phyloP scores from a whole-genome alignment of 1,140 invertebrate species.

The Listronotus oregonensis region DNA sequence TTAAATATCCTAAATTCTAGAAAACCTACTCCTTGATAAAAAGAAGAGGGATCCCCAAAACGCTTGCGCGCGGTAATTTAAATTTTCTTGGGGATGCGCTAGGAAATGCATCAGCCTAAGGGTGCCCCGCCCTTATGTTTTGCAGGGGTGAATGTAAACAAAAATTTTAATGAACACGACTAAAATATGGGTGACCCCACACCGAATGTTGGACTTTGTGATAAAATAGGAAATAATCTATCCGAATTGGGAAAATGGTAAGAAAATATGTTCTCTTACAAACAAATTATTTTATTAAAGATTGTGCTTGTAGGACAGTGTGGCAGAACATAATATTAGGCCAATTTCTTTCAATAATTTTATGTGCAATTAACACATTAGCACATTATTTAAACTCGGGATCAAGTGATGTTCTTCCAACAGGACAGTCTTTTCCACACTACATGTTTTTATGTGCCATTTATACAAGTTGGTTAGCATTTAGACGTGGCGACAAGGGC shows the following conservation, averaged over 20 bases:
- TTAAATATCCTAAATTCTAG: no score
- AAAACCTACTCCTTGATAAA: neutral
- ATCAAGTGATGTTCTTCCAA: slow-evolving; percentile 72
- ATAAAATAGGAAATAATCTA: slow-evolving; percentile 69
- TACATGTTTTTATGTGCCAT: slow-evolving; percentile 77
- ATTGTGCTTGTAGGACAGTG: slow-evolving; percentile 65
- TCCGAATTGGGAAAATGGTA: slow-evolving; percentile 70
- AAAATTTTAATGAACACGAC: slow-evolving; percentile 32
- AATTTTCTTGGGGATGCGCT: slow-evolving; percentile 3
- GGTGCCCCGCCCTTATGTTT: slow-evolving; percentile 47
- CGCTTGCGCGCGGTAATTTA: slow-evolving; percentile 28
- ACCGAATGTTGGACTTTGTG: slow-evolving; percentile 60
- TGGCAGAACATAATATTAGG: slow-evolving; percentile 78
- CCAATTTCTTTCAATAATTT: no score
- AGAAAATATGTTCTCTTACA: slow-evolving; percentile 44
- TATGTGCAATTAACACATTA: slow-evolving; percentile 76
- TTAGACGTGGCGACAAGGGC: slow-evolving; percentile 66
- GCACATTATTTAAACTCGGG: slow-evolving; percentile 74
- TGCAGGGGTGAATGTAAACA: slow-evolving; percentile 31
- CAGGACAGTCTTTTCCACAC: slow-evolving; percentile 80
- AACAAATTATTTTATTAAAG: slow-evolving; percentile 21
- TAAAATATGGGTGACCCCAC: slow-evolving; percentile 48
- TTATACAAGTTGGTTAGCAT: slow-evolving; percentile 76
- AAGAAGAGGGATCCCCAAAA: neutral
- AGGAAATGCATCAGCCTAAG: slow-evolving; percentile 43